A percentile compares a stretch with the other conserved stretches of the same genome.
phyloP scores from a whole-genome alignment of 2,797 vertebrate genomes.

The Rhynchotus rufescens region DNA sequence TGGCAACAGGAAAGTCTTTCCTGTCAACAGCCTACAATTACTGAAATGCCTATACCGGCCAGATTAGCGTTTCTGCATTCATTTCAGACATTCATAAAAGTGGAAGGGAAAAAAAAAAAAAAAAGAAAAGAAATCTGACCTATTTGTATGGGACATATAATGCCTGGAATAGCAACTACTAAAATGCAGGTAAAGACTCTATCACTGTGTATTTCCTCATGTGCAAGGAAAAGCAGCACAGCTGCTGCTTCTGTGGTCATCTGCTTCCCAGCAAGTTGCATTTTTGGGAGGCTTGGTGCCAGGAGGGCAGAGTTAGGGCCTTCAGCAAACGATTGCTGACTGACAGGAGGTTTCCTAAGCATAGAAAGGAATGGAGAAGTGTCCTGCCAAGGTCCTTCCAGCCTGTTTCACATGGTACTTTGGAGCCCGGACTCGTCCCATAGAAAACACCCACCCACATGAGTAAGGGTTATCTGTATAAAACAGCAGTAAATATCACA shows the following conservation, averaged over 20 bases:
- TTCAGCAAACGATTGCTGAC: neutral
- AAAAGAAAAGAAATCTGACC: neutral
- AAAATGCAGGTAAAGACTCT: neutral
- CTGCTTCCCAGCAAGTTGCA: neutral
- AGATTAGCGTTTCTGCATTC: neutral
- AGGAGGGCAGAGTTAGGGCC: neutral
- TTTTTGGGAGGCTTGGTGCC: neutral
- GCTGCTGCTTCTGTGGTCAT: neutral
- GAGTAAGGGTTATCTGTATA: neutral
- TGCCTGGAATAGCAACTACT: neutral
- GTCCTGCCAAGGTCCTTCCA: neutral
- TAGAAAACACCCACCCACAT: neutral
- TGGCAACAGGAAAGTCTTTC: neutral
- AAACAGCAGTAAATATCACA: neutral
- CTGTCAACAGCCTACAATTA: conserved; percentile 42
- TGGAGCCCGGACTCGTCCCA: neutral
- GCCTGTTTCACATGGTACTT: neutral
- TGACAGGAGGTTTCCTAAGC: neutral
- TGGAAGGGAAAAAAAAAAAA: neutral
- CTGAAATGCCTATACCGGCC: neutral
- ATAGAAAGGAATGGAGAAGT: neutral
- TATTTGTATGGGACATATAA: neutral
- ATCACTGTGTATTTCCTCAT: neutral
- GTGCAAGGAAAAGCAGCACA: neutral
- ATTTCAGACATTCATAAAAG: conserved; percentile 22